Evolutionary conservation across 2,113 vertebrate species (phyloP).

Genomic region (Cephalophus harveyi): DNA sequence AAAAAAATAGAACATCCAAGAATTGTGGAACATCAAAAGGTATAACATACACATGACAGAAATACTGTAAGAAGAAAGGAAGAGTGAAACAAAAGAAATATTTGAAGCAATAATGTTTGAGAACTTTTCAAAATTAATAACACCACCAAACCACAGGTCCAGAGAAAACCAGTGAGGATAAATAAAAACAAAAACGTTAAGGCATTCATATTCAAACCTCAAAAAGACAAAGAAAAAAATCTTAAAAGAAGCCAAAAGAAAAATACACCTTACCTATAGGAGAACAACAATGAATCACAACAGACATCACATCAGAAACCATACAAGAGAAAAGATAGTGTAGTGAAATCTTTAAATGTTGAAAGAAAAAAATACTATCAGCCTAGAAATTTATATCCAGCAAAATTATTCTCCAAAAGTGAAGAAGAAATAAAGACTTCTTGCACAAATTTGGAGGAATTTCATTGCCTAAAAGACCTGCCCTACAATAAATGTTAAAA

Average conservation of each 20-base stretch:
- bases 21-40: not conserved
- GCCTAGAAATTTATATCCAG: not conserved
- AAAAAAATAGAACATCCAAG: not conserved
- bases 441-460: not conserved
- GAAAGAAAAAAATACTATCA: not conserved
- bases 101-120: not conserved
- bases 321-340: not conserved
- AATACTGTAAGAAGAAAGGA: not conserved
- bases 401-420: not conserved
- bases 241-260: not conserved
- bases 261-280: not conserved
- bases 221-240: not conserved
- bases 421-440: not conserved
- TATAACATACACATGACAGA: not conserved
- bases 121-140: not conserved
- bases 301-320: not conserved
- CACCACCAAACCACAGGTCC: not conserved
- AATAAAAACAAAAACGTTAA: not conserved
- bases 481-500: not conserved
- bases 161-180: not conserved
- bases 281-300: not conserved
- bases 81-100: not conserved
- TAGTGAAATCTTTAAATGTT: not conserved
- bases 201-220: not conserved
- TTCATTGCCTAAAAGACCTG: not conserved